Evolutionary conservation across 37 sponge, comb jelly and placozoan species (phyloP).

Genomic region (Eunapius fragilis): DNA sequence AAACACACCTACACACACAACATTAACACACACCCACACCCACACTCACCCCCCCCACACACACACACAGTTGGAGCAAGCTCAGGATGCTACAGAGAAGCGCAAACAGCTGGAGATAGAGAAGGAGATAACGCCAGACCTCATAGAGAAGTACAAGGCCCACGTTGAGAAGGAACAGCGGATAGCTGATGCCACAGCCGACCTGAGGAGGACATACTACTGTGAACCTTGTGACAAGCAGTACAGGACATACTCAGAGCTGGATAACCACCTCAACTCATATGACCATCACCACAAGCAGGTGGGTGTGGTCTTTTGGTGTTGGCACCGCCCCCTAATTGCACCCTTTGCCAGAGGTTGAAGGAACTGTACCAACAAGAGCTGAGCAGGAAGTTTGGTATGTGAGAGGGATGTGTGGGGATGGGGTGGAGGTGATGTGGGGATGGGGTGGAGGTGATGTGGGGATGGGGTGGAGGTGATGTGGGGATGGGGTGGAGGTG

Average conservation of each 20-base stretch:
- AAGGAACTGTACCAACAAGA: constrained; percentile 69
- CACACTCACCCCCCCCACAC: not conserved
- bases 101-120: constrained; percentile 80
- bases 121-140: constrained; percentile 78
- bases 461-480: too few relatives aligned
- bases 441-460: too few relatives aligned
- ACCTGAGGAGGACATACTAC: constrained; percentile 83
- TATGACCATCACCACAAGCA: constrained; percentile 90
- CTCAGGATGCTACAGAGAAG: constrained; percentile 85
- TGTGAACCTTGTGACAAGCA: constrained; percentile 90
- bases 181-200: constrained; percentile 47
- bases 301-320: constrained; percentile 33
- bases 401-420: not conserved
- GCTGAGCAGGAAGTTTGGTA: constrained; percentile 65
- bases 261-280: constrained; percentile 93
- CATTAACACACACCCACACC: too few relatives aligned
- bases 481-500: too few relatives aligned
- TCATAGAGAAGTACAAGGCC: constrained; percentile 71
- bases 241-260: constrained; percentile 87
- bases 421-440: too few relatives aligned
- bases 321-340: not conserved
- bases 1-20: not conserved
- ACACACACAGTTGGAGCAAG: constrained; percentile 69
- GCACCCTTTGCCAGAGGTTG: constrained; percentile 48
- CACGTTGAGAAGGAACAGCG: constrained; percentile 58